Percentiles rank a stretch among this genome's conserved stretches.
These are phyloP conservation scores for Hypotaenidia philippensis DNA, from an alignment of 2,797 vertebrate species.

Conservation along the genomic window DNA sequence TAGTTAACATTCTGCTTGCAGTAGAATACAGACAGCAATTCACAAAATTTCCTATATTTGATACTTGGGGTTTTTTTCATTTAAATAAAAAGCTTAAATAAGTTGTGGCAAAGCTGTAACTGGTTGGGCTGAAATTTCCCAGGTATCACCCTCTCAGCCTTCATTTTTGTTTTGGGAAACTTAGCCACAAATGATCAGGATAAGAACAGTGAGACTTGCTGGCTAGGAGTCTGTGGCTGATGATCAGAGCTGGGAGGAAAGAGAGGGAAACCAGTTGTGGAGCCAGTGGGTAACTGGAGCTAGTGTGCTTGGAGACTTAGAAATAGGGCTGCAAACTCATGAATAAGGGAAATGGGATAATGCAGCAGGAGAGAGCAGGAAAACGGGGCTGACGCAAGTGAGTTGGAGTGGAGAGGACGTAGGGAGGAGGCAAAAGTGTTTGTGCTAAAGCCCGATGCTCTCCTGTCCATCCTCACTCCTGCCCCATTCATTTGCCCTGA, in stretches of 20 bases:
- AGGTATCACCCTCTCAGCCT: not conserved
- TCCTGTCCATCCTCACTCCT: not conserved
- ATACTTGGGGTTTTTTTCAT: not conserved
- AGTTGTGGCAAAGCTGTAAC: not conserved
- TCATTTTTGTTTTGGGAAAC: not conserved
- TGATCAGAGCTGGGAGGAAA: not conserved
- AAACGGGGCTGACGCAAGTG: not conserved
- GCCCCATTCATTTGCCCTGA: not conserved
- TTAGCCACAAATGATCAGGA: not conserved
- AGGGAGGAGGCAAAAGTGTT: not conserved
- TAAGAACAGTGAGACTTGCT: not conserved
- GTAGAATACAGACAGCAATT: not conserved
- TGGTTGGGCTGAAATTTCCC: not conserved
- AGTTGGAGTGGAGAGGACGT: not conserved
- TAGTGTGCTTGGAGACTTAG: not conserved
- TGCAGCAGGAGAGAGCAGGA: not conserved
- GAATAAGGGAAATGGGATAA: not conserved
- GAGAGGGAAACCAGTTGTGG: not conserved
- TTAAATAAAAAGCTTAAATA: not conserved
- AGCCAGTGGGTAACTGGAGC: fast-evolving
- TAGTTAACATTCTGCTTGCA: not conserved
- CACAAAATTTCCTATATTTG: not conserved
- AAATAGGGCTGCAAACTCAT: not conserved
- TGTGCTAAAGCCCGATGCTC: not conserved
- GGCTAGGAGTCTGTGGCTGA: not conserved